phyloP scores from a whole-genome alignment of 1,140 invertebrate species.

The Polyergus mexicanus region DNA sequence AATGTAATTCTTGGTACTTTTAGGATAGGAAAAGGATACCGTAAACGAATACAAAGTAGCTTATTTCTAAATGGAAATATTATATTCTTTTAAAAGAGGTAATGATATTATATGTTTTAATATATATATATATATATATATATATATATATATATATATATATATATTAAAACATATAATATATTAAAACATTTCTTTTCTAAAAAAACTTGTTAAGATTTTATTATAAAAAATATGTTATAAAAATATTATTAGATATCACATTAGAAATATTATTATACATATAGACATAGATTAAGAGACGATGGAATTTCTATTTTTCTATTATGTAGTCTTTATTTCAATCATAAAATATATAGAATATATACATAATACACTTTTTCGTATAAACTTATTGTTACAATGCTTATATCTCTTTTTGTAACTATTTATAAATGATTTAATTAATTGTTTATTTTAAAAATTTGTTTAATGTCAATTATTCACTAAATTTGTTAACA shows the following conservation, averaged over 20 bases:
- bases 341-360: neutral
- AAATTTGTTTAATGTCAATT: slow-evolving; percentile 1
- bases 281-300: neutral
- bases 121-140: too few relatives aligned
- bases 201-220: too few relatives aligned
- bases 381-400: neutral
- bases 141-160: too few relatives aligned
- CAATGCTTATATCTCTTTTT: neutral
- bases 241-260: neutral
- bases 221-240: neutral
- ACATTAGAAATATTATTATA: neutral
- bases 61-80: slow-evolving; percentile 2
- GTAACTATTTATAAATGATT: neutral
- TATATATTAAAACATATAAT: too few relatives aligned
- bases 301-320: neutral
- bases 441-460: neutral
- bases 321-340: neutral
- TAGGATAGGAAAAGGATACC: neutral
- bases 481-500: neutral
- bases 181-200: too few relatives aligned
- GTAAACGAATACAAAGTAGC: slow-evolving; percentile 1
- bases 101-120: too few relatives aligned
- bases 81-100: too few relatives aligned
- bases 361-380: neutral
- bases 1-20: slow-evolving; percentile 50